Base-by-base conservation (phyloP, 2,888 invertebrate species). In the Tachina grossa region DNA sequence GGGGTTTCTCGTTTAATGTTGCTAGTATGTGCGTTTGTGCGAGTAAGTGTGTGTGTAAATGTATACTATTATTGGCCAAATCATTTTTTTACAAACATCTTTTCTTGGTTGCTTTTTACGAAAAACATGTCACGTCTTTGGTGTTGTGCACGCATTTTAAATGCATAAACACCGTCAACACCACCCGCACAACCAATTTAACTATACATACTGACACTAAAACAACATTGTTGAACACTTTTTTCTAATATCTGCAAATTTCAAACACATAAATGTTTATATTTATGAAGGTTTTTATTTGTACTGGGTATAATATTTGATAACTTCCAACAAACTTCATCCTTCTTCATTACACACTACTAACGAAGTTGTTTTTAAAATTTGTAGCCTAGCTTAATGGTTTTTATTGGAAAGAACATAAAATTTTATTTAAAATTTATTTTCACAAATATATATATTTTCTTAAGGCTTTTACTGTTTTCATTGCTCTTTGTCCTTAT, bases 111-210 rank as follows among this genome's bases (percentile, higher is more conserved):
- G 65, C 53, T 81, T 81, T 65, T 16, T 75, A 78, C 51, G 16
- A 65, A 85, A 31, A 83, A 66, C 83, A 83, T 80, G 72, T 85
- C 85, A 85, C 85, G 85, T 85, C 75, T 72, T 80, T 76, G 71
- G 78, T 83, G 68, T 76, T 85, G 59, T 78, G 59, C 72, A 85
- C 85, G 83, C 83, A 85, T 85, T 83, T 85, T 83, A 83, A 85
- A 83, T 83, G 85, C 61, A 63, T 83, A 83, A 83, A 68, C 79
- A 39, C 51, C 77, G 22, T 65, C 65, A 51, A 61, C 49, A 69
- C 16, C 51, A 57, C 39, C 10, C 45, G 31, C 10, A 19, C 45
- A 14, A 45, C 22, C 19, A 53, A 31, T 31, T 4, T 31, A 22
- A 3, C 16, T 31, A 16, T 59, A n/a, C n/a, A 51, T 10, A 41